phyloP scores from a whole-genome alignment of 30 jellyfish, hydroid and myxozoan genomes.

The Mastigias papua region DNA sequence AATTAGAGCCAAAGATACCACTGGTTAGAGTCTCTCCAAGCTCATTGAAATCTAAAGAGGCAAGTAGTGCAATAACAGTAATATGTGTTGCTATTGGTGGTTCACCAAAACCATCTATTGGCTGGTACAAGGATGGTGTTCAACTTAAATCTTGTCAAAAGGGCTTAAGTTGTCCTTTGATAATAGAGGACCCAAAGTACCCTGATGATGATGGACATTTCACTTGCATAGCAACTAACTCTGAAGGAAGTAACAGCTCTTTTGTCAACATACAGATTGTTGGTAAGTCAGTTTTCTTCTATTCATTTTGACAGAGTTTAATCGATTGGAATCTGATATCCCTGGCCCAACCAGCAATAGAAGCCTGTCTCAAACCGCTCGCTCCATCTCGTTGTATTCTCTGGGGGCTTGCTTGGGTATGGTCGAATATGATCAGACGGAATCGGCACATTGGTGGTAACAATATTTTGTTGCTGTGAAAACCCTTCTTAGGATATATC shows the following conservation, averaged over 20 bases:
- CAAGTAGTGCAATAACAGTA: not conserved
- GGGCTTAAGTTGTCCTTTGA: not conserved
- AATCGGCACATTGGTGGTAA: not conserved
- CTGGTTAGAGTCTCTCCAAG: not conserved
- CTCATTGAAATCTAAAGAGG: conserved; percentile 1
- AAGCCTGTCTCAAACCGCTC: too few species aligned
- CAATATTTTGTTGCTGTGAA: not conserved
- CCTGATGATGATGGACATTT: conserved; percentile 43
- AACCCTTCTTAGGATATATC: too few species aligned
- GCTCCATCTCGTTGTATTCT: too few species aligned
- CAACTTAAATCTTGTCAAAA: conserved; percentile 13
- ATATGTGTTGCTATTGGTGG: conserved; percentile 26
- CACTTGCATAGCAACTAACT: conserved; percentile 49
- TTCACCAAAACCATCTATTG: conserved; percentile 60
- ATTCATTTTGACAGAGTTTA: not conserved
- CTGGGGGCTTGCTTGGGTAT: not conserved
- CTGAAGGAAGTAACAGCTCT: conserved; percentile 33
- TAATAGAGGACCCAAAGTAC: conserved; percentile 4
- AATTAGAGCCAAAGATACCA: conserved; percentile 52
- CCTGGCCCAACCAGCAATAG: not conserved
- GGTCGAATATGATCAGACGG: not conserved
- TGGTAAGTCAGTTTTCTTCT: not conserved
- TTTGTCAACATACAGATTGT: not conserved
- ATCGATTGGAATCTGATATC: not conserved
- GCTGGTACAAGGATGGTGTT: conserved; percentile 63